Percentiles rank a stretch among this genome's conserved stretches.
Evolutionary conservation across 2,888 invertebrate genomes (phyloP).

Genomic region (Oscheius sp.): DNA sequence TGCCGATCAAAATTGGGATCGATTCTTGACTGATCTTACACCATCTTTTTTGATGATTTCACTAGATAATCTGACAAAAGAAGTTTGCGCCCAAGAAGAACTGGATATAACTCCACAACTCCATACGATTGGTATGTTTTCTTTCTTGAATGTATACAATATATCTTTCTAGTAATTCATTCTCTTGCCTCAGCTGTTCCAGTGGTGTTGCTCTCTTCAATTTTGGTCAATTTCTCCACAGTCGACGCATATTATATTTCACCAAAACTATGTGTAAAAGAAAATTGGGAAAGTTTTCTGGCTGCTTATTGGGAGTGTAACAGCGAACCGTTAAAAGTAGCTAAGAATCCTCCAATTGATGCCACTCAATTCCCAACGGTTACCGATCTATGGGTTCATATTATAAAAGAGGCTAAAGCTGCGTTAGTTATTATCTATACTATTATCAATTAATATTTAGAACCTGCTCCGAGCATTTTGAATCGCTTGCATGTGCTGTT

Average conservation of each 20-base stretch:
- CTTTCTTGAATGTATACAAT: not conserved
- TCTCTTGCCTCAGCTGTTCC: slow-evolving; percentile 61
- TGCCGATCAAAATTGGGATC: slow-evolving; percentile 63
- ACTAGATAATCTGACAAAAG: slow-evolving; percentile 62
- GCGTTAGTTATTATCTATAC: slow-evolving; percentile 21
- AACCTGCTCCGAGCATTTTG: slow-evolving; percentile 58
- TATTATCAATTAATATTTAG: not conserved
- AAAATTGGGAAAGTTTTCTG: slow-evolving; percentile 61
- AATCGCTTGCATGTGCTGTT: slow-evolving; percentile 63
- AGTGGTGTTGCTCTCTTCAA: slow-evolving; percentile 65
- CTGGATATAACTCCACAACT: slow-evolving; percentile 63
- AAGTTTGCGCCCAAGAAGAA: slow-evolving; percentile 57
- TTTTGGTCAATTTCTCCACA: slow-evolving; percentile 66
- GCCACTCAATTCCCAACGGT: slow-evolving; percentile 41
- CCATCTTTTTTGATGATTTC: slow-evolving; percentile 72
- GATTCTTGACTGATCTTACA: slow-evolving; percentile 65
- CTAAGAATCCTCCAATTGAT: slow-evolving; percentile 43
- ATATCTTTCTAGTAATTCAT: slow-evolving; percentile 51
- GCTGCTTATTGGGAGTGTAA: slow-evolving; percentile 62
- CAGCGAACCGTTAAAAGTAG: slow-evolving; percentile 41
- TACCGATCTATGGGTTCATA: slow-evolving; percentile 61
- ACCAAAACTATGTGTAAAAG: slow-evolving; percentile 46
- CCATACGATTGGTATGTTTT: slow-evolving; percentile 58
- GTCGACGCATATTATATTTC: slow-evolving; percentile 66
- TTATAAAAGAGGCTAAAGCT: slow-evolving; percentile 56